A percentile compares a stretch with the other conserved stretches of the same genome.
These are phyloP conservation scores for Hofmannophila pseudospretella DNA, from an alignment of 2,888 invertebrate species.

Conservation along the genomic window DNA sequence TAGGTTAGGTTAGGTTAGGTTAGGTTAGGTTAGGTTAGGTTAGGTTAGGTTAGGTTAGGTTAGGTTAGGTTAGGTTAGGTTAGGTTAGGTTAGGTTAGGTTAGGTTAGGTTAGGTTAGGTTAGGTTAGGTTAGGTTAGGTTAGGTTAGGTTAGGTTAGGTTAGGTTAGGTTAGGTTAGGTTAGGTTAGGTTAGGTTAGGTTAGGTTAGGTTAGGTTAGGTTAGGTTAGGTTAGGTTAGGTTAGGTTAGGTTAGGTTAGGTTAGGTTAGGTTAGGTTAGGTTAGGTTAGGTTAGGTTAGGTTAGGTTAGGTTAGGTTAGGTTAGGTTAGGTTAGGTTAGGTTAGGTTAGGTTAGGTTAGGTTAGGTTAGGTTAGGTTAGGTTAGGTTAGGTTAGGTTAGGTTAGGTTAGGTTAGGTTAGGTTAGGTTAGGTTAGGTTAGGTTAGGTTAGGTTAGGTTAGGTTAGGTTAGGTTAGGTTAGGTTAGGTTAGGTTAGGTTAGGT, in stretches of 20 bases:
- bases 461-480: constrained; percentile 5
- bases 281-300: constrained; percentile 14
- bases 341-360: constrained; percentile 15
- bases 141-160: constrained; percentile 17
- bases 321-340: constrained; percentile 14
- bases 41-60: constrained; percentile 17
- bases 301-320: constrained; percentile 15
- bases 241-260: constrained; percentile 14
- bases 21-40: constrained; percentile 17
- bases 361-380: constrained; percentile 16
- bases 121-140: constrained; percentile 17
- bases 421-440: constrained; percentile 8
- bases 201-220: constrained; percentile 17
- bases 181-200: constrained; percentile 17
- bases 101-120: constrained; percentile 17
- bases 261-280: constrained; percentile 15
- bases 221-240: constrained; percentile 17
- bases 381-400: constrained; percentile 17
- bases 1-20: constrained; percentile 16
- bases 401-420: constrained; percentile 11
- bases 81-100: constrained; percentile 17
- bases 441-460: constrained; percentile 3
- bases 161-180: constrained; percentile 15
- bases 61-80: constrained; percentile 18
- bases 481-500: constrained; percentile 1